Conservation (phyloP, 2,113 vertebrate species). For the Albula goreensis region DNA sequence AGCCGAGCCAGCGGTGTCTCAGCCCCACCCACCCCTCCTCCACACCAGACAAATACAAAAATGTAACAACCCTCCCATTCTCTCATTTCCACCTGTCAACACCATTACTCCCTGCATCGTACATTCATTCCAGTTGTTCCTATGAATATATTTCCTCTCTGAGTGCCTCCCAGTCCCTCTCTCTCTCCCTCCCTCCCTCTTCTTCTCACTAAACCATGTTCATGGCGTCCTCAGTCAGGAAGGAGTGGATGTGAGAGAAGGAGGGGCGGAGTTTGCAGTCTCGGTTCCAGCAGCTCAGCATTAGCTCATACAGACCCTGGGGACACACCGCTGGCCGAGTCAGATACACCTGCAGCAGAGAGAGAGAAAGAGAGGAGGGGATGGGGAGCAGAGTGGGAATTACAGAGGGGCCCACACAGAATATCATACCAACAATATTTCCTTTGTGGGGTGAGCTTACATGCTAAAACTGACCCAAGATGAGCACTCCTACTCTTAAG, state of each 20-base stretch:
- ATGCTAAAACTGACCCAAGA: too few relatives aligned
- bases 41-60: slow-evolving; percentile 43
- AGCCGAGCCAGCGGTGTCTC: slow-evolving; percentile 71
- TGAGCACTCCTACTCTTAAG: too few relatives aligned
- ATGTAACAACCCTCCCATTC: slow-evolving; percentile 52
- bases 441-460: too few relatives aligned
- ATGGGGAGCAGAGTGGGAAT: not conserved
- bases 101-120: slow-evolving; percentile 10
- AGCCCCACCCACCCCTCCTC: slow-evolving; percentile 44
- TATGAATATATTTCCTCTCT: slow-evolving; percentile 6
- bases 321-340: slow-evolving; percentile 80
- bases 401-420: too few relatives aligned
- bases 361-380: not conserved
- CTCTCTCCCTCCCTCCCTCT: not conserved
- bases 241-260: slow-evolving; percentile 81
- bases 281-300: slow-evolving; percentile 88
- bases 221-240: slow-evolving; percentile 83
- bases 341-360: slow-evolving; percentile 76
- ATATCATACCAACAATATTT: too few relatives aligned
- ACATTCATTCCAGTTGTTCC: slow-evolving; percentile 27
- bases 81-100: slow-evolving; percentile 38
- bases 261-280: slow-evolving; percentile 86
- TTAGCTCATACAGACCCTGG: slow-evolving; percentile 83
- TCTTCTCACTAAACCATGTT: slow-evolving; percentile 74
- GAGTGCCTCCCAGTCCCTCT: not conserved